A percentile compares a stretch with the other conserved stretches of the same genome.
These are phyloP conservation scores for Lophotis ruficrista DNA, from an alignment of 2,113 vertebrate species.

Conservation along the genomic window DNA sequence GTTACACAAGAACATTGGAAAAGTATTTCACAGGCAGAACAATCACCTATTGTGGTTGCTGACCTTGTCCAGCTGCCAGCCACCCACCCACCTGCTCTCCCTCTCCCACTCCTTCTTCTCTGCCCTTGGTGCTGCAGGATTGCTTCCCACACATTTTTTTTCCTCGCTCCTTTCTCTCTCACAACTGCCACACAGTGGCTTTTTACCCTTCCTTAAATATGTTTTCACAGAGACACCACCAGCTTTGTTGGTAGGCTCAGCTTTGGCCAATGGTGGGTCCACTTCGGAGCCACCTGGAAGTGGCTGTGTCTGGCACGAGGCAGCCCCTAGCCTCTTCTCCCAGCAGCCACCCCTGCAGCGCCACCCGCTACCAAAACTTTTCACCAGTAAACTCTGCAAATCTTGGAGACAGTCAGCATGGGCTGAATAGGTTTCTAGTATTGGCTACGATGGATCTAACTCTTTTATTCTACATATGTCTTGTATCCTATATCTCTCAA, in stretches of 20 bases:
- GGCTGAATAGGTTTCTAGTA: not conserved
- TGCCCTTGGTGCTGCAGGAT: not conserved
- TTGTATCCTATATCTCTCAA: not conserved
- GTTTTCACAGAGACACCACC: not conserved
- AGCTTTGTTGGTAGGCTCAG: not conserved
- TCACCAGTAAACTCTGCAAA: not conserved
- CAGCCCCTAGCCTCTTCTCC: not conserved
- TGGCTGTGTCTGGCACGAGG: accelerated
- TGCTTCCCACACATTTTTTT: not conserved
- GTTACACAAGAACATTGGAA: not conserved
- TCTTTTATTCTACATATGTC: not conserved
- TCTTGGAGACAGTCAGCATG: not conserved
- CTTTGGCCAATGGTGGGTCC: not conserved
- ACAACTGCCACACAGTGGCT: not conserved
- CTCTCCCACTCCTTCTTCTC: not conserved
- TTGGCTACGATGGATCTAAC: not conserved
- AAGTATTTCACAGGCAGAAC: not conserved
- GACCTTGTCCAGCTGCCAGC: not conserved
- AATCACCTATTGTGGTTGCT: not conserved
- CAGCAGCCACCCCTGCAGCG: not conserved
- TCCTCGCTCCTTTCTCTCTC: not conserved
- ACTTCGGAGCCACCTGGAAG: not conserved
- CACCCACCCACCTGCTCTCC: not conserved
- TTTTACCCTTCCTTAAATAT: not conserved
- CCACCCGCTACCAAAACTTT: not conserved